phyloP scores from a whole-genome alignment of 2,113 vertebrate genomes.

The Hippolais icterina region DNA sequence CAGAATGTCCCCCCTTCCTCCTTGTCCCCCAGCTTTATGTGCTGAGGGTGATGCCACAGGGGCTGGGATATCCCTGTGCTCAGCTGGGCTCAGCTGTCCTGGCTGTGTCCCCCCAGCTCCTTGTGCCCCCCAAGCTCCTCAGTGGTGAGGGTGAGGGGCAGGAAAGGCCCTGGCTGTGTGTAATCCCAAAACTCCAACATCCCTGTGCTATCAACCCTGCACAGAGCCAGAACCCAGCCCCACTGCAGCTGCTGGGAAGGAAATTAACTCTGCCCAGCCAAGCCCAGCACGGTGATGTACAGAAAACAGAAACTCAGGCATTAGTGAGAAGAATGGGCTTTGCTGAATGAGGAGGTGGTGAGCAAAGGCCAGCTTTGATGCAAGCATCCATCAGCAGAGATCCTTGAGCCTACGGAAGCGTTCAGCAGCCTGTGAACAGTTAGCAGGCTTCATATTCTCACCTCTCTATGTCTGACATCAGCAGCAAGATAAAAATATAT shows the following conservation, averaged over 20 bases:
- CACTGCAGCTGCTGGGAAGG: neutral
- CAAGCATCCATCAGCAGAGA: neutral
- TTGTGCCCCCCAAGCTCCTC: neutral
- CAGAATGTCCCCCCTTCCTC: neutral
- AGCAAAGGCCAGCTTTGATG: constrained; percentile 41
- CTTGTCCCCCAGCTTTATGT: neutral
- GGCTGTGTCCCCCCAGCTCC: neutral
- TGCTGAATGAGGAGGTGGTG: constrained; percentile 10
- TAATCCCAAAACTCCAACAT: neutral
- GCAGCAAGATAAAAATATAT: constrained; percentile 7
- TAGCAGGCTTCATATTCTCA: constrained; percentile 9
- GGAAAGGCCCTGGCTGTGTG: neutral
- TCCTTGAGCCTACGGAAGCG: neutral
- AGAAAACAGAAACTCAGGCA: neutral
- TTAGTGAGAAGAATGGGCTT: neutral
- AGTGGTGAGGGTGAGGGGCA: neutral
- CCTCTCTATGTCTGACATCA: neutral
- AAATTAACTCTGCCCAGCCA: neutral
- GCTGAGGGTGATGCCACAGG: neutral
- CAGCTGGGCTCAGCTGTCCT: neutral
- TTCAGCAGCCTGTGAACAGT: neutral
- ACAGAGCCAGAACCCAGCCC: neutral
- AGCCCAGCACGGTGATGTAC: neutral
- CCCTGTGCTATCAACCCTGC: neutral
- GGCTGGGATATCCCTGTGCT: neutral